Base-by-base conservation (phyloP, 2,888 invertebrate species). In the Plebejus anna region DNA sequence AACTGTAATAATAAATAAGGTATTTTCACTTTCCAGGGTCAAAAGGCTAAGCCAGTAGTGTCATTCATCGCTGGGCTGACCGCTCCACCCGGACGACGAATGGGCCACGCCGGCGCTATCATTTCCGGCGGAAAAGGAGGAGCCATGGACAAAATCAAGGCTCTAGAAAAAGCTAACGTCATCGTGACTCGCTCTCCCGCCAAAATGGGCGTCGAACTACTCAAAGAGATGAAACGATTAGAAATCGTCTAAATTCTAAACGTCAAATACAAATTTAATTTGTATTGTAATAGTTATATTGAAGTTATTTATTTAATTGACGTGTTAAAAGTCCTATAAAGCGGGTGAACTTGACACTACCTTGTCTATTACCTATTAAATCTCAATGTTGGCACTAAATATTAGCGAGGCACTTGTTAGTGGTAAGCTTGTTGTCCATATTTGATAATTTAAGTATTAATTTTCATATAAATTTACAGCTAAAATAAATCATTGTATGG, bases 41-140 rank as follows among this genome's bases (percentile, higher is more conserved):
- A 95, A 76, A 97, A 97, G 87, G 97, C 97, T 66, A 99, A 99
- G 89, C 99, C 99, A 70, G 99, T 99, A 59, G 99, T 99, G 2
- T 98, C 99, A 7, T 99, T 99, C 92, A 99, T 99, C 90, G 99
- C 99, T 83, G 99, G 99, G 78, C 90, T 99, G 79, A 99, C 99
- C 13, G 99, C 99, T 16, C 99, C 99, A 28, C 99, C 99, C 71
- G 99, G 99, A 76, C 95, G 99, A 84, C 95, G 99, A 87, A 99
- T 99, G 99, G 99, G 99, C 70, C 99, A 99, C 89, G 99, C 99
- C 79, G 99, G 99, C 82, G 99, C 99, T 81, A 99, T 99, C 85
- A 99, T 99, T 87, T 98, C 99, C 0, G 99, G 99, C 22, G 99
- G 99, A 75, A 99, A 99, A 90, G 99, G 99, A 80, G 99, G 98